A percentile compares a stretch with the other conserved stretches of the same genome.
phyloP scores from a whole-genome alignment of 2,113 vertebrate genomes.

The Campylomormyrus numenius region DNA sequence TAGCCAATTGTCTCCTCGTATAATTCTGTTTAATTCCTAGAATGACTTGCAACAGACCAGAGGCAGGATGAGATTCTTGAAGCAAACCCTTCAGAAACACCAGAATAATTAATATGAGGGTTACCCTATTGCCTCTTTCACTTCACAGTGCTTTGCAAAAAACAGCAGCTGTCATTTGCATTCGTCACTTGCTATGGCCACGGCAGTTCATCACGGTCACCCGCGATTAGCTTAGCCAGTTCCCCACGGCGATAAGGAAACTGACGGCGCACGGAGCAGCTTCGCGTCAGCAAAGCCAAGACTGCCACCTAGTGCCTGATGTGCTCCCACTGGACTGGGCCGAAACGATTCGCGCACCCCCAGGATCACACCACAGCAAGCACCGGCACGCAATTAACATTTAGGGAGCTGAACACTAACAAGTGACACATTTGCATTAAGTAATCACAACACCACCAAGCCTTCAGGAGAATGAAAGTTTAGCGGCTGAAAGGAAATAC shows the following conservation, averaged over 20 bases:
- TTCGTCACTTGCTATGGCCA: neutral
- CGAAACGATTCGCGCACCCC: neutral
- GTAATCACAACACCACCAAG: neutral
- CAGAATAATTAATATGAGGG: neutral
- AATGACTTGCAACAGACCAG: neutral
- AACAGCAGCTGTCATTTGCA: neutral
- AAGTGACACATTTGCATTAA: neutral
- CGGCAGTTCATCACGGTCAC: neutral
- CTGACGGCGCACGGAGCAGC: neutral
- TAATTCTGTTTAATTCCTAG: conserved; percentile 2
- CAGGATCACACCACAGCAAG: neutral
- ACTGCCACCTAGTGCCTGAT: conserved; percentile 44
- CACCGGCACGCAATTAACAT: neutral
- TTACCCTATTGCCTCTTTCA: neutral
- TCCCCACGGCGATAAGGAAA: neutral
- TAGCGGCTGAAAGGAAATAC: neutral
- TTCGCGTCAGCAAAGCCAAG: conserved; percentile 22
- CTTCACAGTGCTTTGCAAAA: neutral
- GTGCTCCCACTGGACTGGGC: neutral
- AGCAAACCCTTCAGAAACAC: neutral
- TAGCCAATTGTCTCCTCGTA: neutral
- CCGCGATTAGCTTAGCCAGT: neutral
- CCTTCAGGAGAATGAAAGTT: neutral
- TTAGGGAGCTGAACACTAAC: neutral
- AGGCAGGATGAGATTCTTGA: neutral